Evolutionary conservation across 2,113 vertebrate species (phyloP).

Genomic region (Charadrius vociferus): DNA sequence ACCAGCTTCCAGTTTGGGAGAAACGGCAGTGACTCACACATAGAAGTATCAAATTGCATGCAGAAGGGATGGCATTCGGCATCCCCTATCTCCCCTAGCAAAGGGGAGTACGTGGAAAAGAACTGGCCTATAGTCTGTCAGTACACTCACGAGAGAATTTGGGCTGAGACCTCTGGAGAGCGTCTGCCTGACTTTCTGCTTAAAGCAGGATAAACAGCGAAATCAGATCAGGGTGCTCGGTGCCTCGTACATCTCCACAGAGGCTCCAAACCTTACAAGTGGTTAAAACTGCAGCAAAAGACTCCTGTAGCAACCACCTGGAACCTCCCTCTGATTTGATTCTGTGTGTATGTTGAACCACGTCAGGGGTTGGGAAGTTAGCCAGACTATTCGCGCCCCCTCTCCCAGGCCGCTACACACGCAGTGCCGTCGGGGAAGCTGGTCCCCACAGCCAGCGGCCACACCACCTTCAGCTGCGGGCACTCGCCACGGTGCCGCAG

Average conservation of each 20-base stretch:
- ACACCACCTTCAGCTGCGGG: not conserved
- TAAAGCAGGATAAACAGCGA: not conserved
- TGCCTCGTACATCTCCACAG: not conserved
- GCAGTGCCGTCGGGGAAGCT: fast-evolving
- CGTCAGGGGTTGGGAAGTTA: fast-evolving
- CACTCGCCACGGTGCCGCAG: not conserved
- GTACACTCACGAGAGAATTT: not conserved
- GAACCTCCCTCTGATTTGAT: not conserved
- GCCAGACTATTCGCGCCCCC: fast-evolving
- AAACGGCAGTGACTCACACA: not conserved
- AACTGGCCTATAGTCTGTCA: not conserved
- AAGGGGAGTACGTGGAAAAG: not conserved
- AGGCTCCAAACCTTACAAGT: not conserved
- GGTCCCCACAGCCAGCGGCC: fast-evolving
- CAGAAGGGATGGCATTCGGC: not conserved
- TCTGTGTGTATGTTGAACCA: fast-evolving
- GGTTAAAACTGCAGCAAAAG: not conserved
- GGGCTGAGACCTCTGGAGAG: too few relatives aligned
- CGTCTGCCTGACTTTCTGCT: not conserved
- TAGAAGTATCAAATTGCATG: fast-evolving
- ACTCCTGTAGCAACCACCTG: not conserved
- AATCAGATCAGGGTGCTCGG: not conserved
- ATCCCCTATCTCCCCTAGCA: not conserved
- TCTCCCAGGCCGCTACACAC: not conserved
- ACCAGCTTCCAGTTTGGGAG: not conserved